Evolutionary conservation across 2,797 vertebrate species (phyloP).

Genomic region (Cyclura pinguis): DNA sequence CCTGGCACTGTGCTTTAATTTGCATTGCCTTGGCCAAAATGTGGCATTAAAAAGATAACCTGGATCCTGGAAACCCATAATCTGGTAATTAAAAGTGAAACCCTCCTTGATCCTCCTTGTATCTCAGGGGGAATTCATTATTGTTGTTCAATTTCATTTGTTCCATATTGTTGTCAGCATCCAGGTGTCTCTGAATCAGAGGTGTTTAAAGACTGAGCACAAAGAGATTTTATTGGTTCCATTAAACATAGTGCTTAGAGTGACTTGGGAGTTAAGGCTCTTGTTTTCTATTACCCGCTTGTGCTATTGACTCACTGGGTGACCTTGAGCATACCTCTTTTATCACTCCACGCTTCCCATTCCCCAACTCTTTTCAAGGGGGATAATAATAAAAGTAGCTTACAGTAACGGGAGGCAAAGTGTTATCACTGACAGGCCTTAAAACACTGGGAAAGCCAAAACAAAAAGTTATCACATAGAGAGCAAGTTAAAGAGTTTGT

Average conservation of each 20-base stretch:
- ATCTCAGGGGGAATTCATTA: conserved; percentile 27
- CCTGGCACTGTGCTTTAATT: conserved; percentile 19
- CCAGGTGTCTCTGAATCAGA: conserved; percentile 40
- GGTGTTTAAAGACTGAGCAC: conserved; percentile 31
- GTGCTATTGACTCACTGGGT: conserved; percentile 22
- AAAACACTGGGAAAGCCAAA: conserved; percentile 18
- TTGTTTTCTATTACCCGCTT: conserved; percentile 32
- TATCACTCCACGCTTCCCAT: conserved; percentile 13
- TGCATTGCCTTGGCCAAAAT: conserved; percentile 31
- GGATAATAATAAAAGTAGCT: conserved; percentile 26
- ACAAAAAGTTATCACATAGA: neutral
- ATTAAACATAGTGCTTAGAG: conserved; percentile 37
- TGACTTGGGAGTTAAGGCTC: conserved; percentile 32
- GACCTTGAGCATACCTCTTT: conserved; percentile 22
- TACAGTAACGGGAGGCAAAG: conserved; percentile 30
- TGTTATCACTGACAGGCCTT: conserved; percentile 15
- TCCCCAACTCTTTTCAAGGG: conserved; percentile 26
- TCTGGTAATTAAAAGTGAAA: conserved; percentile 43
- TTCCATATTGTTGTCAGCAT: conserved; percentile 17
- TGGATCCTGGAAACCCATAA: conserved; percentile 26
- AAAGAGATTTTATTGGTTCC: conserved; percentile 43
- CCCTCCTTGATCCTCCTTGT: conserved; percentile 20
- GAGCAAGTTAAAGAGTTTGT: conserved; percentile 1
- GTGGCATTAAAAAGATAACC: conserved; percentile 26
- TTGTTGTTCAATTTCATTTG: conserved; percentile 38